phyloP scores from a whole-genome alignment of 2,888 invertebrate species.

The Polyommatus icarus region DNA sequence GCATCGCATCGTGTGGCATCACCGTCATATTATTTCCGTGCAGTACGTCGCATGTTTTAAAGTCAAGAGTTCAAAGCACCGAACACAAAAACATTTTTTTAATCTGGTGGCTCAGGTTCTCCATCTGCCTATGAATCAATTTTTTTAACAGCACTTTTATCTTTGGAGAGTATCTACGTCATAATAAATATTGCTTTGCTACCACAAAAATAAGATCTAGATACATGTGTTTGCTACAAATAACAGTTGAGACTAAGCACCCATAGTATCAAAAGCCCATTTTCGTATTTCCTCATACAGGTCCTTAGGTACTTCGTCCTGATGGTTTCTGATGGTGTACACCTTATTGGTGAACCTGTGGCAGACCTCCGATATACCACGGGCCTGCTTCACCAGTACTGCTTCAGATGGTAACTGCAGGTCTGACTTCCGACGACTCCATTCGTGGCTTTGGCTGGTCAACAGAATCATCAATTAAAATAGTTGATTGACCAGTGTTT shows the following conservation, averaged over 20 bases:
- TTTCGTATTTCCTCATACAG: conserved; percentile 82
- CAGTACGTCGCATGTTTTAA: no score
- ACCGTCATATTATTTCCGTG: no score
- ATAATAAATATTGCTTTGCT: no score
- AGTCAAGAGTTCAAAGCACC: no score
- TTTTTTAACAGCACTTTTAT: no score
- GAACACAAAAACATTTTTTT: no score
- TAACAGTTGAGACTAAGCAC: conserved; percentile 43
- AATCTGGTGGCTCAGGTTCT: no score
- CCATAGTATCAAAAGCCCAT: conserved; percentile 85
- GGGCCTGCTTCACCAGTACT: conserved; percentile 56
- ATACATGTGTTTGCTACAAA: no score
- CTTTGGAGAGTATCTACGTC: no score
- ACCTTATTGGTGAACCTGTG: conserved; percentile 68
- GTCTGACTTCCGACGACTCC: conserved; percentile 77
- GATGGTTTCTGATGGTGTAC: conserved; percentile 78
- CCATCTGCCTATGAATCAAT: no score
- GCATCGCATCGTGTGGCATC: no score
- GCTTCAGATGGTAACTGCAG: conserved; percentile 72
- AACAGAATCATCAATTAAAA: background rate
- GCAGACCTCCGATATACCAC: conserved; percentile 65
- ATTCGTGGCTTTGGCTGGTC: conserved; percentile 79
- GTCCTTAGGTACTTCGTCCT: conserved; percentile 81
- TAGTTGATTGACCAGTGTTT: background rate
- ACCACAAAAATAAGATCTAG: no score